Evolutionary conservation across 2,888 invertebrate species (phyloP), one percentile per base, ranked within the genome.

Genomic region (Drosophila borealis): DNA sequence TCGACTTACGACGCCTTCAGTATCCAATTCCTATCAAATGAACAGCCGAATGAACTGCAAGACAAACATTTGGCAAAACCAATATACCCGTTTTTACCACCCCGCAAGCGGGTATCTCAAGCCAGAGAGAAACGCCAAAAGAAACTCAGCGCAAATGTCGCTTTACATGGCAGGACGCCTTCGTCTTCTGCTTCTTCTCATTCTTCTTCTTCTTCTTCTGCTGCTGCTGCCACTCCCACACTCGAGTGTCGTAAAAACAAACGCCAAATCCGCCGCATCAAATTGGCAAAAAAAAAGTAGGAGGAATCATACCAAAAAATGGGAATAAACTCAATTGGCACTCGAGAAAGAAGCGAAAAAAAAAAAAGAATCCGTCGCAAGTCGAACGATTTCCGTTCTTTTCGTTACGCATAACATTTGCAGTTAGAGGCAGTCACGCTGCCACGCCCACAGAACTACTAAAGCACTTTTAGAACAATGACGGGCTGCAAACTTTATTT

Each of bases 261-360:
- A 87, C 81, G 81, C 84, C 87, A 84, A 78, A 80, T 80, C 83
- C 78, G 84, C 78, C 81, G 78, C 86, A 79, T 85, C 86, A 76
- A 85, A 85, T 81, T 79, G 80, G 70, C 45, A 62, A 68, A 50
- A 54, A 37, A 44, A 37, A 39, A 19, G 11, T 9, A 25, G 13
- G 55, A 69, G 21, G 17, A 36, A 29, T 29, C 29, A 29, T 29
- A 29, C 29, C 8, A 29, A 57, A n/a, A 45, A 8, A 37, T 8
- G 36, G 54, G 73, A 50, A 61, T 70, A 79, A 83, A 62, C 81
- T 84, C 75, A 68, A 83, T 86, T 74, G 81, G 33, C 66, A 70
- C 66, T 70, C 37, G 55, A 74, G 54, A n/a, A 61, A 55, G 8
- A 2, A 29, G 29, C 29, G 59, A 10, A 50, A 8, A 36, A 36